Conservation (phyloP, 2,888 invertebrate species). For the Baronia brevicornis region DNA sequence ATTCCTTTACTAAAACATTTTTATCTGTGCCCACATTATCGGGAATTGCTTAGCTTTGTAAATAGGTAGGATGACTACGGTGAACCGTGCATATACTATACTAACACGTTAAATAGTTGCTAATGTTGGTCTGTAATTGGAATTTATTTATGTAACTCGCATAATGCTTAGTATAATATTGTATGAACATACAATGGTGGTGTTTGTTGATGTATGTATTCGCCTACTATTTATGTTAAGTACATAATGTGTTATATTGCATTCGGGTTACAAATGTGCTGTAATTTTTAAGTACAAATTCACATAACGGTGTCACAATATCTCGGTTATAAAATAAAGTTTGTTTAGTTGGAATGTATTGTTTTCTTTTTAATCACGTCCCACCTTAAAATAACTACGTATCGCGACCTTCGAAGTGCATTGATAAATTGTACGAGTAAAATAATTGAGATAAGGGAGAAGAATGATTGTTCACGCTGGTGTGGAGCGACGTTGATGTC, state of each 20-base stretch:
- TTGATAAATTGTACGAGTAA: constrained; percentile 6
- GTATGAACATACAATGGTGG: no score
- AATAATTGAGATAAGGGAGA: constrained; percentile 39
- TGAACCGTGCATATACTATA: no score
- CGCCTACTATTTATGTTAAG: constrained; percentile 5
- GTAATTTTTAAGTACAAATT: constrained; percentile 46
- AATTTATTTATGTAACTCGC: no score
- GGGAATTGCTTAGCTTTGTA: no score
- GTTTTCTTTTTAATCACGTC: constrained; percentile 39
- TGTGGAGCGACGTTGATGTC: constrained; percentile 43
- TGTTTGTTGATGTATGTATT: no score
- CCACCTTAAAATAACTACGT: constrained; percentile 10
- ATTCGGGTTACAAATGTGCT: constrained; percentile 24
- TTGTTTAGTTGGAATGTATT: constrained; percentile 40
- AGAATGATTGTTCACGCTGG: constrained; percentile 28
- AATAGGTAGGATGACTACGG: no score
- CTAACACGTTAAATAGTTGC: no score
- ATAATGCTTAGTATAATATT: no score
- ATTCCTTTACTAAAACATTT: no score
- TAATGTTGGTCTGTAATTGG: no score
- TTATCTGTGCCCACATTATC: no score
- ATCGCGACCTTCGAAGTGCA: constrained; percentile 10
- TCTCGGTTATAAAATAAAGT: constrained; percentile 49
- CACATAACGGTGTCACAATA: constrained; percentile 42
- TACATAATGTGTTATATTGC: constrained; percentile 25